Evolutionary conservation across 1,140 invertebrate species (phyloP).

Genomic region (Helicorthomorpha holstii): DNA sequence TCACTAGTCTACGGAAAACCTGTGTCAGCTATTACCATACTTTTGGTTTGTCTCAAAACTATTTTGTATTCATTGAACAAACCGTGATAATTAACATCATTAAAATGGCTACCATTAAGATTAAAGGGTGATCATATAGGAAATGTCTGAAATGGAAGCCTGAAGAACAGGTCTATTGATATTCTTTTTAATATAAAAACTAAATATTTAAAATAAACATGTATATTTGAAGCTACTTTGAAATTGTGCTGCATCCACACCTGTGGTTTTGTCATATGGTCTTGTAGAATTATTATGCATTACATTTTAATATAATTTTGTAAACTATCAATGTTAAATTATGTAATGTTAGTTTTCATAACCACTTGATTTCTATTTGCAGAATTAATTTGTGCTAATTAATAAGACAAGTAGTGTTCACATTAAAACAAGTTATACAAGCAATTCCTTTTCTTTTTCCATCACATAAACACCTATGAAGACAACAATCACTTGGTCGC

Average conservation of each 20-base stretch:
- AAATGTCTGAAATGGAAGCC: conserved; percentile 31
- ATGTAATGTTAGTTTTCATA: not conserved
- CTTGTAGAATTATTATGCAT: no score
- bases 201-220: not conserved
- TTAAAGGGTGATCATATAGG: conserved; percentile 24
- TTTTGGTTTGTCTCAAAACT: conserved; percentile 35
- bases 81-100: conserved; percentile 25
- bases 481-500: conserved; percentile 28
- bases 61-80: conserved; percentile 32
- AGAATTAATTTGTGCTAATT: conserved; percentile 25
- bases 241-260: not conserved
- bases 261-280: not conserved
- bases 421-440: conserved; percentile 19
- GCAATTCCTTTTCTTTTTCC: conserved; percentile 34
- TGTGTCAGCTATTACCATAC: conserved; percentile 30
- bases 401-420: conserved; percentile 26
- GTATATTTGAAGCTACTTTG: not conserved
- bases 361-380: no score
- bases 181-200: no score
- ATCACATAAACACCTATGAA: conserved; percentile 37
- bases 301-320: no score
- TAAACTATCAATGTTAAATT: not conserved
- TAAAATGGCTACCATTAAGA: conserved; percentile 25
- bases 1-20: conserved; percentile 18
- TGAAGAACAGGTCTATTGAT: conserved; percentile 20